Base-by-base conservation (phyloP, 2,113 vertebrate species). In the Oreochromis tanganicae region DNA sequence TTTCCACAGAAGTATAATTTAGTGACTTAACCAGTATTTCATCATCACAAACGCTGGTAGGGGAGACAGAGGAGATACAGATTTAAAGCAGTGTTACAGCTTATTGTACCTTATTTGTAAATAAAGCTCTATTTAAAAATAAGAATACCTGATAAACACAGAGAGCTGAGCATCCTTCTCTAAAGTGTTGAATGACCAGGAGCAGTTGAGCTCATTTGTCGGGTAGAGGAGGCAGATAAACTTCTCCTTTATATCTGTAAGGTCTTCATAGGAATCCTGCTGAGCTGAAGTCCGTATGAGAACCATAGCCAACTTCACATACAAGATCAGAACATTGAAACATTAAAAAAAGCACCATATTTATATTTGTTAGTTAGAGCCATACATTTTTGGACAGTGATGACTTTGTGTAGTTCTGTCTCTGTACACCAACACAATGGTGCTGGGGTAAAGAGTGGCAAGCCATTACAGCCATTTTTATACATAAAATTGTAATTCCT, bases 181-280 rank as follows among this genome's bases (percentile, higher is more conserved):
- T 21, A 80, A 66, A 32, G 34, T 24, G 14, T 7, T 2, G n/a
- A 92, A 80, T 6, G 84, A 84, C 94, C 92, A 94, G 71, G 93
- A 94, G 83, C 95, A 95, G 89, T 92, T 93, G 54, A 95, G 86
- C 3, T 13, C 2, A 27, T 90, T 80, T 24, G 80, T 85, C 7
- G 82, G 85, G 73, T 90, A 87, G 86, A 91, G 63, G 29, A 83
- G 4, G 86, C 95, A 95, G 34, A 1, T 21, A 7, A 89, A 57
- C 5, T 48, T 48, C 17, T 55, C 34, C 0, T 32, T 3, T 0
- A 27, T 1, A 2, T 21, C 3, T 2, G 11, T 46, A 5, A 4
- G 2, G 0, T 68, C 61, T 1, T 13, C 3, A 3, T 3, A 0
- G 2, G 9, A 1, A 0, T 1, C 16, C 5, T 2, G 0, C 3